phyloP scores from a whole-genome alignment of 92 coral and sea anemone genomes.

The Epizoanthus illoricatus region DNA sequence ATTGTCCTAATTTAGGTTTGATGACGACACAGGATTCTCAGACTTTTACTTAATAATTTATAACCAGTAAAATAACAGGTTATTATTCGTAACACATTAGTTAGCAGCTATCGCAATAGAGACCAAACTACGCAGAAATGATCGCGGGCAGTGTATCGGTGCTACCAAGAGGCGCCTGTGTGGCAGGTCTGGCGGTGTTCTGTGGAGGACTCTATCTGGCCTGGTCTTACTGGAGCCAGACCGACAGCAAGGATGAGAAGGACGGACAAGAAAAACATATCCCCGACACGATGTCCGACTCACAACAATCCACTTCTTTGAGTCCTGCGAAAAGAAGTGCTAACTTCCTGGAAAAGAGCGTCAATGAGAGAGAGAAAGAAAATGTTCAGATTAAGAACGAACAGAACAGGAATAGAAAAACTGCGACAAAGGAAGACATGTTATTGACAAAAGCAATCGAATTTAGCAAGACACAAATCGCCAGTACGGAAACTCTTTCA shows the following conservation, averaged over 20 bases:
- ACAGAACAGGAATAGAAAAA: not conserved
- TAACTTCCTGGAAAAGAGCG: not conserved
- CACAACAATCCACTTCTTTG: not conserved
- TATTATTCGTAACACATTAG: too few species aligned
- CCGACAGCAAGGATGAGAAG: not conserved
- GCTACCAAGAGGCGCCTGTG: slow-evolving; percentile 20
- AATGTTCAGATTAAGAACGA: not conserved
- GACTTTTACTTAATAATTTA: too few species aligned
- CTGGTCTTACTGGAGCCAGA: slow-evolving; percentile 13
- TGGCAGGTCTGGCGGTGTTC: slow-evolving; percentile 31
- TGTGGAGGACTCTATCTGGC: slow-evolving; percentile 32
- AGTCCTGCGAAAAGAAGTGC: not conserved
- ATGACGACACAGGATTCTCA: too few species aligned
- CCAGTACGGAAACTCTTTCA: slow-evolving; percentile 21
- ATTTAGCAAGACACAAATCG: slow-evolving; percentile 35
- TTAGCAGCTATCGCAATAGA: not conserved
- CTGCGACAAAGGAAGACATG: slow-evolving; percentile 1
- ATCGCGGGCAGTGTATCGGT: not conserved
- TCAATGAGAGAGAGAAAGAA: not conserved
- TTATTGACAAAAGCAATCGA: slow-evolving; percentile 26
- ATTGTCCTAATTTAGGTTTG: too few species aligned
- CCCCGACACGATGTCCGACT: not conserved
- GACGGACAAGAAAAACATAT: not conserved
- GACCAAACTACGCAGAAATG: not conserved
- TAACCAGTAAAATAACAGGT: not conserved